These are phyloP conservation scores for Branchellion lobata DNA, from an alignment of 2,888 invertebrate species.

Conservation along the genomic window DNA sequence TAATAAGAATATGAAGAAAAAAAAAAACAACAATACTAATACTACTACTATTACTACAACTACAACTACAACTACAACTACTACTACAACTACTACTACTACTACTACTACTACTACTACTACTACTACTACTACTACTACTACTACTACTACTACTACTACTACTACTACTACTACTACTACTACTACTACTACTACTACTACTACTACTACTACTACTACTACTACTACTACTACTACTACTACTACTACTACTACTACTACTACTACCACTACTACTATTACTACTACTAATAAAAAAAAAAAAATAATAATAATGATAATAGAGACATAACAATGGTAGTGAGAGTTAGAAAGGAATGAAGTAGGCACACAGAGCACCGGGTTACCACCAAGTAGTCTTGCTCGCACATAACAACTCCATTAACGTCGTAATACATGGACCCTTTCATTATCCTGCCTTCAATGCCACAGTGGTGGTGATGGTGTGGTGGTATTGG, in stretches of 20 bases:
- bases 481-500: background rate
- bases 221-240: slow-evolving; percentile 12
- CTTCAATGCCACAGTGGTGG: background rate
- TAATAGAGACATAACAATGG: too few relatives aligned
- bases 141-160: slow-evolving; percentile 33
- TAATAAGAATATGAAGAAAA: too few relatives aligned
- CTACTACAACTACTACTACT: slow-evolving; percentile 2
- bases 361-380: too few relatives aligned
- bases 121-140: slow-evolving; percentile 36
- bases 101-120: slow-evolving; percentile 36
- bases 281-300: slow-evolving; percentile 8
- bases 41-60: background rate
- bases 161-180: slow-evolving; percentile 31
- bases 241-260: slow-evolving; percentile 36
- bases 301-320: slow-evolving; percentile 3
- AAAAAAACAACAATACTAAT: too few relatives aligned
- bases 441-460: background rate
- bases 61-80: slow-evolving; percentile 3
- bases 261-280: slow-evolving; percentile 32
- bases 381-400: background rate
- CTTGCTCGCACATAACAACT: slow-evolving; percentile 5
- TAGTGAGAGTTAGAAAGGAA: too few relatives aligned
- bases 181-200: slow-evolving; percentile 36
- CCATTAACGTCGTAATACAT: slow-evolving; percentile 16
- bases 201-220: slow-evolving; percentile 12